Conservation (phyloP, 2,113 vertebrate species). For the Chlorocebus sabaeus region DNA sequence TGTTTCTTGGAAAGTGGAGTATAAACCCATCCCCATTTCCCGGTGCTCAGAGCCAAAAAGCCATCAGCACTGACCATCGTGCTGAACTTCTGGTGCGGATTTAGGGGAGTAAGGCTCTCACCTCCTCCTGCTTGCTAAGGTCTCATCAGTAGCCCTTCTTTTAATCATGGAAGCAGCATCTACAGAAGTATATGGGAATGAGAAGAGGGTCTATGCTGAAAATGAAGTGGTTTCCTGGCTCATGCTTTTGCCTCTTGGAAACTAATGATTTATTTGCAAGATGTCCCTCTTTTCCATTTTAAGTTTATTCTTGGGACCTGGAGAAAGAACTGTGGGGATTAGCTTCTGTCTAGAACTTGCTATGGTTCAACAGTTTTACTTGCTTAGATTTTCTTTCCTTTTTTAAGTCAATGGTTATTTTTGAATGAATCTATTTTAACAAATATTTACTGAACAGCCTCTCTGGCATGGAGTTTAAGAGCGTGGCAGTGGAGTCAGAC, state of each 20-base stretch:
- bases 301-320: not conserved
- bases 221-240: not conserved
- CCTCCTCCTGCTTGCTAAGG: not conserved
- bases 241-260: not conserved
- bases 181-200: accelerated
- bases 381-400: not conserved
- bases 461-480: not conserved
- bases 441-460: conserved; percentile 22
- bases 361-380: not conserved
- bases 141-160: not conserved
- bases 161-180: accelerated
- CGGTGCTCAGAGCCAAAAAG: accelerated
- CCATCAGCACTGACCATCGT: accelerated
- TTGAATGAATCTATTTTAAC: not conserved
- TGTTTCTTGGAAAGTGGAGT: not conserved
- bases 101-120: not conserved
- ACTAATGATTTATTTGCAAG: not conserved
- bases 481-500: not conserved
- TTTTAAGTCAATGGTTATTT: not conserved
- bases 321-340: not conserved
- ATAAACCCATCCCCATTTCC: not conserved
- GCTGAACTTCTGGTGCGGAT: not conserved
- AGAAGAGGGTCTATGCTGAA: not conserved
- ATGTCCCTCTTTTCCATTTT: not conserved
- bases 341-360: not conserved